Conservation (phyloP, 2,888 invertebrate species). For the Dusona sp. region DNA sequence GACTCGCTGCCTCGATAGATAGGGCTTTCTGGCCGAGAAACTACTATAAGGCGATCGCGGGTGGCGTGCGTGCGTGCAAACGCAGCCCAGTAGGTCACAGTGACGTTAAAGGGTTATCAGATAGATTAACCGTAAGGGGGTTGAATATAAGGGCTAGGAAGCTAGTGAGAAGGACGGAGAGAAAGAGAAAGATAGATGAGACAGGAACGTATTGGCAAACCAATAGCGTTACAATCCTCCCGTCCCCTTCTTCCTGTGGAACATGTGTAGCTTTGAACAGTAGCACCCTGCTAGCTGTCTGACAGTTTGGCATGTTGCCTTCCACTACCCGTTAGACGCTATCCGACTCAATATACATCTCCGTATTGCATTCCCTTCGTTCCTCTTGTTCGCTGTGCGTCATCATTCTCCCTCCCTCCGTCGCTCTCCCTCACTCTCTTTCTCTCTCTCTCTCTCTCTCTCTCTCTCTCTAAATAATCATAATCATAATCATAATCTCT, state of each 20-base stretch:
- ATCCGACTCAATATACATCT: conserved; percentile 38
- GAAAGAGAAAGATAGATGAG: conserved; percentile 47
- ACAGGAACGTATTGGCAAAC: conserved; percentile 76
- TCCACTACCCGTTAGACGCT: conserved; percentile 71
- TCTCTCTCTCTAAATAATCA: no score
- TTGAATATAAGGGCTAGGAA: conserved; percentile 32
- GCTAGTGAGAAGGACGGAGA: conserved; percentile 11
- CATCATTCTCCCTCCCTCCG: conserved; percentile 14
- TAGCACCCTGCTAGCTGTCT: conserved; percentile 75
- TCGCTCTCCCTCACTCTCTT: background rate
- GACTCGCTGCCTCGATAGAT: conserved; percentile 54
- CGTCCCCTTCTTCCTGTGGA: conserved; percentile 39
- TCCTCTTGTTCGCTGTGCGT: conserved; percentile 37
- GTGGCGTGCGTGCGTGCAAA: conserved; percentile 76
- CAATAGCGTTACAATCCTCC: conserved; percentile 66
- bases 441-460: conserved; percentile 21
- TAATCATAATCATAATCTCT: no score
- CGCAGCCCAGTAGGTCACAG: conserved; percentile 77
- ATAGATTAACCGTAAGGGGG: conserved; percentile 73
- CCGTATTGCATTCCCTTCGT: conserved; percentile 69
- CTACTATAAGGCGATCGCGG: conserved; percentile 54
- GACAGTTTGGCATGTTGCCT: conserved; percentile 82
- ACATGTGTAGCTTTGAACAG: conserved; percentile 76
- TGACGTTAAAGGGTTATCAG: conserved; percentile 78
- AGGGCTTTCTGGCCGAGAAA: conserved; percentile 58